Evolutionary conservation across 2,797 vertebrate genomes (phyloP), one percentile per base, ranked within the genome.

Genomic region (Syncerus caffer): DNA sequence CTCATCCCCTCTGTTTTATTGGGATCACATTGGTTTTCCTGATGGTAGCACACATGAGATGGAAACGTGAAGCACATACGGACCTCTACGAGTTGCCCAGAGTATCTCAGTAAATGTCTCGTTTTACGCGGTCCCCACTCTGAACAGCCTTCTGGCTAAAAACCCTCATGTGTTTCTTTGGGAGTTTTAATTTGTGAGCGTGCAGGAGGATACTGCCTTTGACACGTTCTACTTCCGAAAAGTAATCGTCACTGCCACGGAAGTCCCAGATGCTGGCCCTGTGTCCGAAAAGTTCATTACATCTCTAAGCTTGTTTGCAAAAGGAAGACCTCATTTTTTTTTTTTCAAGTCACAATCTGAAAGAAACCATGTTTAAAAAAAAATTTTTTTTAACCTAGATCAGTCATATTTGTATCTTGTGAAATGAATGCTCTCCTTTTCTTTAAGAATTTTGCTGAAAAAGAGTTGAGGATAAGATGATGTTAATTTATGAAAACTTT

Each of bases 401-500:
- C 53, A 76, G 0, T 90, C 50, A 25, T 93, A 55, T 92, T 96
- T 80, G 50, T 97, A 60, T 90, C 97, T 94, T 96, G 78, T 89
- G 90, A 96, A 97, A 80, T 93, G 91, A 97, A 80, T 87, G 47
- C 79, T 96, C 38, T 94, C 95, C 89, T 96, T 89, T 85, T 95
- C 53, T 93, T 98, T 98, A 93, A 97, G 96, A 94, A 96, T 93
- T 83, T 89, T 80, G 60, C 76, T 85, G 76, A 31, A 47, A 84
- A 53, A 88, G 19, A 67, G 57, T 80, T 45, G 93, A 95, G 96
- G 87, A 51, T 89, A 97, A 97, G 93, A 78, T 88, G 76, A 80
- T 93, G 42, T 62, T 97, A 31, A 53, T 58, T 97, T 87, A n/a
- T 90, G 7, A 13, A 25, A 85, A 85, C 51, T 88, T 67, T 93